Evolutionary conservation across 2,113 vertebrate genomes (phyloP), one percentile per base, ranked within the genome.

Genomic region (Promerops cafer): DNA sequence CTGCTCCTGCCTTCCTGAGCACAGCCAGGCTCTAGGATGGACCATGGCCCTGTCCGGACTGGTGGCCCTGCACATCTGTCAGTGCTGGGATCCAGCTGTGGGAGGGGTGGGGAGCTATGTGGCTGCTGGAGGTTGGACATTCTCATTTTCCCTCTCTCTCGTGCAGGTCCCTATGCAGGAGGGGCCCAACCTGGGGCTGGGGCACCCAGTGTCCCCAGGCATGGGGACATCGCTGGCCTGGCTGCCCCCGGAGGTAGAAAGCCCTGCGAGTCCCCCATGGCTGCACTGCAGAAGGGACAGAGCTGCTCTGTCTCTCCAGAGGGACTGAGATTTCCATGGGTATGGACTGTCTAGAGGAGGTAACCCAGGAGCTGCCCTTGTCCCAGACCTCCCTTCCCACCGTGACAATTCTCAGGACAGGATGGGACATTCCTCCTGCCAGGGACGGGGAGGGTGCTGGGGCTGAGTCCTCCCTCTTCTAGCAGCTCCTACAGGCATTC

Each of bases 401-500:
- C 0, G 0, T 15, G 42, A 50, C 17, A 40, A 1, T 35, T 22
- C 3, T 6, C 44, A 0, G 1, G 33, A 22, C 20, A 31, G 28
- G 31, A 31, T 0, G 0, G 63, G 54, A 59, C 31, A 33, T 57
- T 47, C 21, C 44, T 83, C 27, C 66, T 50, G 33, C 35, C 0
- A 0, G 7, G 57, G 50, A 47, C 1, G 2, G n/a, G 20, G 35
- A 40, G 4, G 22, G 5, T 52, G 37, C 61, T 61, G 81, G 85
- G 16, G 7, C 60, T 11, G 47, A 23, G 30, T 7, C 10, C 33
- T 54, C 33, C 39, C 49, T 7, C 14, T 12, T 65, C 65, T 75
- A 71, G 42, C 49, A 93, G 56, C 33, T 83, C 44, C 79, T 30
- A 5, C 45, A 30, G 10, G 9, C 45, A 63, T 23, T 56, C 4